Base-by-base conservation (phyloP, 2,113 vertebrate genomes). In the Pimephales promelas region DNA sequence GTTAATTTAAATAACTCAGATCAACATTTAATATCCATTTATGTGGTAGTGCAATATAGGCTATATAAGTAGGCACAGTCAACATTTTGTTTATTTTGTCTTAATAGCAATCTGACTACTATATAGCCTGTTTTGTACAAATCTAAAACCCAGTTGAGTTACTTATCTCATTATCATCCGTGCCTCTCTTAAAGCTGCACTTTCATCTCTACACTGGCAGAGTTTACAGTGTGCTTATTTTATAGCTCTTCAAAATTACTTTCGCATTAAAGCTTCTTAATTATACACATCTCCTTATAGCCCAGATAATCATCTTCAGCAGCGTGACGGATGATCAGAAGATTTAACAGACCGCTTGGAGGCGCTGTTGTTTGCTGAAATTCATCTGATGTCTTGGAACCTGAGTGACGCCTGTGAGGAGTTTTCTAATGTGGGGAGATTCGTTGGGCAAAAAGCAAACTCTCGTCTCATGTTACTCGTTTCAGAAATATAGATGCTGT, bases 191-290 rank as follows among this genome's bases (percentile, higher is more conserved):
- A 78, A 43, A 76, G 61, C 34, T 43, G 22, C 10, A 22, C 56
- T 59, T 61, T 59, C 22, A 61, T 78, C 56, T 78, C n/a, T 36
- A 11, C 54, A 2, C 26, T 36, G 40, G 7, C 2, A 34, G 9
- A n/a, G 71, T 49, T 40, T 45, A 34, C 40, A 75, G 40, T 40
- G 81, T 61, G 59, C 75, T 91, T 92, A 90, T 91, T 89, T 90
- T 88, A 88, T 89, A 73, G 90, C 90, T 90, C 87, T 87, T 89
- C 84, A 70, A 76, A 82, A 77, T 76, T 57, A 77, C 31, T 73
- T 76, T 45, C 10, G 86, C 86, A 92, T 91, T 92, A 90, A 79
- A 82, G 80, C 86, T 56, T 79, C 52, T 92, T 85, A 92, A 92
- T 93, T 90, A 91, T 90, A 76, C 87, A 92, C 90, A 89, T 16